Percentiles rank a stretch among this genome's conserved stretches.
These are phyloP conservation scores for Ceraclea dissimilis DNA, from an alignment of 2,888 invertebrate species.

Conservation along the genomic window DNA sequence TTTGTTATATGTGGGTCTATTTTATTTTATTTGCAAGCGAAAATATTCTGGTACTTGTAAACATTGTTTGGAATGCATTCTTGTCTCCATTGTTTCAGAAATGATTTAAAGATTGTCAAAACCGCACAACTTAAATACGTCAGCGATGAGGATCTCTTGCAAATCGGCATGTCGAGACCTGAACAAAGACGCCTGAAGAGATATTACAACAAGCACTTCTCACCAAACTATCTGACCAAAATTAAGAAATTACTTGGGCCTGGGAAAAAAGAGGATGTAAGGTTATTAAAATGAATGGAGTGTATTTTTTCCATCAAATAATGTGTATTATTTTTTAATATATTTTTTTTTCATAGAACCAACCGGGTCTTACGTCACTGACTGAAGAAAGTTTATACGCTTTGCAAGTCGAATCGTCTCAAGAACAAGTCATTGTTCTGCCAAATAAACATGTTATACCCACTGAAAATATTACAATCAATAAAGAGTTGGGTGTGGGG, in stretches of 20 bases:
- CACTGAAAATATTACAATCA: slow-evolving; percentile 84
- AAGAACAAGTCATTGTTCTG: slow-evolving; percentile 28
- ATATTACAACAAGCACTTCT: slow-evolving; percentile 88
- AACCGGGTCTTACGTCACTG: slow-evolving; percentile 15
- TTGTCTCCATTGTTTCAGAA: slow-evolving; percentile 43
- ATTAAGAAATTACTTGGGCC: slow-evolving; percentile 74
- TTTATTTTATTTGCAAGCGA: background rate
- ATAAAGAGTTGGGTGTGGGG: slow-evolving; percentile 91
- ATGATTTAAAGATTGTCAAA: slow-evolving; percentile 82
- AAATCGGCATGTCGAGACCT: slow-evolving; percentile 89
- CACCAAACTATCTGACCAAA: slow-evolving; percentile 87
- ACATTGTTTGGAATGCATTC: no score
- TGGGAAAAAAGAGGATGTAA: slow-evolving; percentile 50
- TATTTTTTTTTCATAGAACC: slow-evolving; percentile 8
- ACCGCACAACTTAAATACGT: slow-evolving; percentile 90
- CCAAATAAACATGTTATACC: slow-evolving; percentile 86
- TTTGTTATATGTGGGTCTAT: no score
- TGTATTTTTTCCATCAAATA: background rate
- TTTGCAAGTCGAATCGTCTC: slow-evolving; percentile 25
- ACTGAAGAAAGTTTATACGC: slow-evolving; percentile 31
- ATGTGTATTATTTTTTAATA: background rate
- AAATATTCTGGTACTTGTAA: background rate
- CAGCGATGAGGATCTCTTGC: slow-evolving; percentile 81
- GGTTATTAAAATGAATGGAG: slow-evolving; percentile 28
- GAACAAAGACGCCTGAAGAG: slow-evolving; percentile 92